Base-by-base conservation (phyloP, 2,113 vertebrate genomes). In the Spea multiplicata region DNA sequence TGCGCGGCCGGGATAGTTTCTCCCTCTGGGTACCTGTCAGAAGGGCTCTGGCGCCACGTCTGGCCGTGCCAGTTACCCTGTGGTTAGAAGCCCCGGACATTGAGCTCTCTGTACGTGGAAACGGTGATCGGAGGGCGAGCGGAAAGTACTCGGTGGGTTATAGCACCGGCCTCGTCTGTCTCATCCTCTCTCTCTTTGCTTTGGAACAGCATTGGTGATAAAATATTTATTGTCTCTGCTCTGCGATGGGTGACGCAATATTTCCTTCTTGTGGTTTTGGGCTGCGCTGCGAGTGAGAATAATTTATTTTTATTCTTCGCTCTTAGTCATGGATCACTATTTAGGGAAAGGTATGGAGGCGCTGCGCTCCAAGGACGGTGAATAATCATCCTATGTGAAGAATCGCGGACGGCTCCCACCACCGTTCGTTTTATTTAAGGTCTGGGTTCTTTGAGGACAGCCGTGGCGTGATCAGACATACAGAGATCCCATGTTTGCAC, bases 1-100 rank as follows among this genome's bases (percentile, higher is more conserved):
- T 92, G 90, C 84, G 85, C 84, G 62, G 59, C 73, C 86, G 78
- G 83, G 83, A 83, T 86, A 77, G 84, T 53, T 73, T 87, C 83
- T 76, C 82, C 6, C 30, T 86, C 78, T 81, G 84, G 30, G 84
- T 86, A 85, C 87, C 90, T 91, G 89, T 57, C 3, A n/a, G 0
- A 1, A 82, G 82, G 78, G 83, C 57, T 5, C 8, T 12, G 62
- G 83, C 81, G 3, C 70, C 49, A 6, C 73, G 71, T 73, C 0
- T 64, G 73, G 84, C 74, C 67, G 16, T 0, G 44, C 61, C 84
- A 74, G n/a, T n/a, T 61, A 82, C 71, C 14, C 69, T 0, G 3
- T 0, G 67, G 71, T 59, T 50, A 75, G 75, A 61, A 75, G 48
- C 61, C 82, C 81, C 81, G 81, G 84, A 55, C 52, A 55, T 7